phyloP scores from a whole-genome alignment of 2,797 vertebrate species.

The Sarcoramphus papa region DNA sequence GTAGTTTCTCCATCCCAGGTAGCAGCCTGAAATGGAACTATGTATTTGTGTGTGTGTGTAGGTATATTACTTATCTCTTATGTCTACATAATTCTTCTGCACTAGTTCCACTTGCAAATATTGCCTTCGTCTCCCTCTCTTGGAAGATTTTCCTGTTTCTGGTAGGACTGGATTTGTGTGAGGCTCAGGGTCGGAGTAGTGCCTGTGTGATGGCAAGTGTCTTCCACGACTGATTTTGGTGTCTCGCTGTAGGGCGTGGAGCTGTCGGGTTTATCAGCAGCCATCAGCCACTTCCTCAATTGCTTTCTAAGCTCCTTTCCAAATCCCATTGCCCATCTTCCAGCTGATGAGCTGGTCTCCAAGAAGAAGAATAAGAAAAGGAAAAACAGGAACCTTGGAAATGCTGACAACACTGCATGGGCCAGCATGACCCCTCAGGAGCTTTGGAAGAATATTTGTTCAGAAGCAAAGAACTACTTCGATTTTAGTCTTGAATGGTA shows the following conservation, averaged over 20 bases:
- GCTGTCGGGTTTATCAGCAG: slow-evolving; percentile 92
- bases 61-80: neutral
- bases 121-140: neutral
- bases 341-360: slow-evolving; percentile 91
- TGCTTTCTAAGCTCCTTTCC: slow-evolving; percentile 97
- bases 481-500: slow-evolving; percentile 89
- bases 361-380: slow-evolving; percentile 93
- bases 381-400: slow-evolving; percentile 88
- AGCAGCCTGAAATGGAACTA: rapidly evolving
- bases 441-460: slow-evolving; percentile 92
- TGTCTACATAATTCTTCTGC: neutral
- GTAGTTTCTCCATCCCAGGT: neutral
- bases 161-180: neutral
- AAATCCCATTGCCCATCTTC: slow-evolving; percentile 92
- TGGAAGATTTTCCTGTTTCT: neutral
- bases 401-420: slow-evolving; percentile 93
- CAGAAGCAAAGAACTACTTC: slow-evolving; percentile 90
- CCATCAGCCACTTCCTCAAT: slow-evolving; percentile 98
- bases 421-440: slow-evolving; percentile 92
- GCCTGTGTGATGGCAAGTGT: neutral
- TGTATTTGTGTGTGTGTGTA: neutral
- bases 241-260: slow-evolving; percentile 85
- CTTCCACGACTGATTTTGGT: neutral
- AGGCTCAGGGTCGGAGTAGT: neutral
- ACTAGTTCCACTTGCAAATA: neutral